A percentile compares a stretch with the other conserved stretches of the same genome.
Evolutionary conservation across 1,140 invertebrate species (phyloP).

Genomic region (Daktulosphaira vitifoliae): DNA sequence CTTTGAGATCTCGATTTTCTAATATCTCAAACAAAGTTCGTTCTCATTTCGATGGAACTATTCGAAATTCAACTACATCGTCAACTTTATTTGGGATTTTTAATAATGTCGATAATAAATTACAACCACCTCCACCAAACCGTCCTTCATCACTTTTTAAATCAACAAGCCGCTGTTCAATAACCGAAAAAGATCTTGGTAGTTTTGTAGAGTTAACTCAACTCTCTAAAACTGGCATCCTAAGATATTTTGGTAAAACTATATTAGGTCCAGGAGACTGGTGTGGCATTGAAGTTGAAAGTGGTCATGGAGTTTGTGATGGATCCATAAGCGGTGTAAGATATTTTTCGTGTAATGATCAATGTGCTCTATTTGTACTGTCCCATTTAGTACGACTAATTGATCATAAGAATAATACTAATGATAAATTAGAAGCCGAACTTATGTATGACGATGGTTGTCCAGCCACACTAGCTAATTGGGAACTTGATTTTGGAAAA

Average conservation of each 20-base stretch:
- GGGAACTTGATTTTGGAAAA: conserved; percentile 48
- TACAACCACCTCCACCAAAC: background rate
- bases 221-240: conserved; percentile 46
- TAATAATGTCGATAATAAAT: conserved; percentile 11
- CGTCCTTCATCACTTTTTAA: conserved; percentile 34
- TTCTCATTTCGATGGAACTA: conserved; percentile 36
- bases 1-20: conserved; percentile 37
- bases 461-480: background rate
- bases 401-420: background rate
- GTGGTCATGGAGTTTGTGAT: conserved; percentile 54
- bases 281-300: conserved; percentile 55
- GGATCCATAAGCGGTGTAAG: conserved; percentile 51
- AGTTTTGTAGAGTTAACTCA: conserved; percentile 32
- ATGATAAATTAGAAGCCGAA: background rate
- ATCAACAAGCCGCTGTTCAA: conserved; percentile 26
- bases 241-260: conserved; percentile 51
- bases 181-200: conserved; percentile 27
- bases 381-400: conserved; percentile 38
- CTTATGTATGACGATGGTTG: conserved; percentile 31
- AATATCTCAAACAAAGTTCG: conserved; percentile 40
- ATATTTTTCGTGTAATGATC: conserved; percentile 48
- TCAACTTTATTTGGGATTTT: conserved; percentile 37
- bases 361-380: conserved; percentile 49
- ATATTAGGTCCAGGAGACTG: conserved; percentile 52
- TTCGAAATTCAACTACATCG: conserved; percentile 34